Conservation (phyloP, 2,113 vertebrate genomes). For the Synodontis membranacea region DNA sequence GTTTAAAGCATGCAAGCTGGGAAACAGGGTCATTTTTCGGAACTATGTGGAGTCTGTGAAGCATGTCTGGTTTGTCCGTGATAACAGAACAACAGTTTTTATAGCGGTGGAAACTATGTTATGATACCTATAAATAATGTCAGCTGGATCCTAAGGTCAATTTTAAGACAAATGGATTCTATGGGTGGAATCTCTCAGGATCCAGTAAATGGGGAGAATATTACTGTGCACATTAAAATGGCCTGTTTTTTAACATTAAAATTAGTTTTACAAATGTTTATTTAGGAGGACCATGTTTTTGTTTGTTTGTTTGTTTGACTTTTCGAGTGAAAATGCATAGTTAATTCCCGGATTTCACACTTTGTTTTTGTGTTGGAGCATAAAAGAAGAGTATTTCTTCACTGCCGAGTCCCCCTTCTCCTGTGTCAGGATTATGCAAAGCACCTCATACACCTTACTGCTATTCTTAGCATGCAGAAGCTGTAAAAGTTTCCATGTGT, state of each 20-base stretch:
- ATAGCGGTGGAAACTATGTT: neutral
- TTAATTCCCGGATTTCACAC: neutral
- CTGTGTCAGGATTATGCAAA: slow-evolving; percentile 29
- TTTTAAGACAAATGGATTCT: neutral
- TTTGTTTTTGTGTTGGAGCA: neutral
- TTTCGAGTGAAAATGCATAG: neutral
- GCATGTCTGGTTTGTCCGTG: neutral
- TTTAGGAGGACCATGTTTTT: neutral
- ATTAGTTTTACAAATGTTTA: too few relatives aligned
- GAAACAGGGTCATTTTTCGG: neutral
- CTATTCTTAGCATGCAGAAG: slow-evolving; percentile 80
- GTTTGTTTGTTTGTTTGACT: neutral
- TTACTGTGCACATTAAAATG: too few relatives aligned
- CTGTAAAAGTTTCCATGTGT: slow-evolving; percentile 81
- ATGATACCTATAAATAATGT: neutral
- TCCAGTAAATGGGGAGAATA: too few relatives aligned
- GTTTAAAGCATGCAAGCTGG: neutral
- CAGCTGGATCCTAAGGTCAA: neutral
- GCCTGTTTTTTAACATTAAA: too few relatives aligned
- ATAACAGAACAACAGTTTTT: too few relatives aligned
- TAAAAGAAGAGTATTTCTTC: neutral
- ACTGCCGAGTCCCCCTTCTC: neutral
- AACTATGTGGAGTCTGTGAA: neutral
- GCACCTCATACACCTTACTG: slow-evolving; percentile 57
- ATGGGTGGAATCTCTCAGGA: neutral